Base-by-base conservation (phyloP, 2,113 vertebrate genomes). In the Coregonus clupeaformis region DNA sequence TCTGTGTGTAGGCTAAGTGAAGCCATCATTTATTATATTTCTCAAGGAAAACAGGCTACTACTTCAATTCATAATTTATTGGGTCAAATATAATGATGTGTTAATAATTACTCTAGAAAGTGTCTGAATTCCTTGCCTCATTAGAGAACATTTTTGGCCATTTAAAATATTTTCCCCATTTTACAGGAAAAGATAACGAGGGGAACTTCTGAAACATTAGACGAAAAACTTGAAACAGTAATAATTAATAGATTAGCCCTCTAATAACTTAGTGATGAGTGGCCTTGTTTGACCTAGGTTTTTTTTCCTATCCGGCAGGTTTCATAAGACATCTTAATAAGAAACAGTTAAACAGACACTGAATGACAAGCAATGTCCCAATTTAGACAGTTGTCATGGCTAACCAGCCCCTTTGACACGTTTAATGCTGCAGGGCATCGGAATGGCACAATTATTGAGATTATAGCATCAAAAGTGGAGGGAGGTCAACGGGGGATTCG, bases 391-490 rank as follows among this genome's bases (percentile, higher is more conserved):
- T n/a, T 42, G 32, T 68, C 65, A 42, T 42, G 29, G 29, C 32
- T 42, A 68, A 68, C 30, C 36, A 25, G 30, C 30, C 12, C 30
- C 25, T 22, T 32, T 20, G 6, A 68, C 66, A 68, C 2, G 20
- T 68, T 67, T 16, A 20, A n/a, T 25, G 3, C 32, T 42, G 66
- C 66, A 68, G 66, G 66, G 18, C 66, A 36, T 42, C n/a, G 1
- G 36, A 68, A 68, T 16, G 20, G 20, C 30, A 65, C 66, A 42
- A 68, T 42, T 42, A 68, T 22, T 42, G 32, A 68, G 66, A 68
- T 42, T n/a, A 68, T 32, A 42, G 18, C 14, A 36, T 68, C 11
- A 42, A 68, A 20, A 45, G 66, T n/a, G 9, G 20, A 68, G 18
- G 30, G 66, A 68, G 25, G 66, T 32, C 32, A 20, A n/a, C 6